These are phyloP conservation scores for Hyposoter dolosus DNA, from an alignment of 2,888 invertebrate genomes.

Conservation along the genomic window DNA sequence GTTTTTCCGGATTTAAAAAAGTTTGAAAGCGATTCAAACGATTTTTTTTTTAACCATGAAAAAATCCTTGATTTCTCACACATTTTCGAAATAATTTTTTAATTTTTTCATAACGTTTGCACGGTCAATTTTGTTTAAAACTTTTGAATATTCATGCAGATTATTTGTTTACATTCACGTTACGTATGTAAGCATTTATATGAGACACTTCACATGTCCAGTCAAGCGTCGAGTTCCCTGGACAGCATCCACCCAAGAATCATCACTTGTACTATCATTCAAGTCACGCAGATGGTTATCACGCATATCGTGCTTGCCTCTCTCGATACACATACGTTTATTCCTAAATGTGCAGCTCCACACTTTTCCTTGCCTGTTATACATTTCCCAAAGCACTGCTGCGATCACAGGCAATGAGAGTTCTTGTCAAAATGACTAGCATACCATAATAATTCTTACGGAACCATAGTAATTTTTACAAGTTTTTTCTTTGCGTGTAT, in stretches of 20 bases:
- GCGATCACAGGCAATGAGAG: not conserved
- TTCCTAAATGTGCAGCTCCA: not conserved
- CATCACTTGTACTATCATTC: constrained; percentile 64
- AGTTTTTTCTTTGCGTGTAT: too few species aligned
- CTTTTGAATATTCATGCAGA: not conserved
- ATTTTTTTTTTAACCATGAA: not conserved
- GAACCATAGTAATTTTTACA: too few species aligned
- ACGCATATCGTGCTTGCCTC: constrained; percentile 40
- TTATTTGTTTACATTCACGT: not conserved
- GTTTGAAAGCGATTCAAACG: not conserved
- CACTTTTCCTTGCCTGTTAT: not conserved
- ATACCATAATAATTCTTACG: too few species aligned
- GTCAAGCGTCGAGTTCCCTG: constrained; percentile 39
- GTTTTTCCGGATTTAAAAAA: not conserved
- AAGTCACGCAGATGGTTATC: constrained; percentile 59
- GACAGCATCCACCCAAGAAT: constrained; percentile 22
- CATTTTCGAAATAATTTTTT: not conserved
- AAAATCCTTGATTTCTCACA: not conserved
- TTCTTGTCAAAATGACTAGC: not conserved
- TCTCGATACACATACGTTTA: not conserved
- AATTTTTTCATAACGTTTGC: not conserved
- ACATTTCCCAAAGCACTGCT: not conserved
- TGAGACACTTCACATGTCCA: constrained; percentile 6
- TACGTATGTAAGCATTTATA: not conserved
- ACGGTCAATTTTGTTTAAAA: not conserved